These are phyloP conservation scores for Phalacrocorax carbo DNA, from an alignment of 2,113 vertebrate species.

Conservation along the genomic window DNA sequence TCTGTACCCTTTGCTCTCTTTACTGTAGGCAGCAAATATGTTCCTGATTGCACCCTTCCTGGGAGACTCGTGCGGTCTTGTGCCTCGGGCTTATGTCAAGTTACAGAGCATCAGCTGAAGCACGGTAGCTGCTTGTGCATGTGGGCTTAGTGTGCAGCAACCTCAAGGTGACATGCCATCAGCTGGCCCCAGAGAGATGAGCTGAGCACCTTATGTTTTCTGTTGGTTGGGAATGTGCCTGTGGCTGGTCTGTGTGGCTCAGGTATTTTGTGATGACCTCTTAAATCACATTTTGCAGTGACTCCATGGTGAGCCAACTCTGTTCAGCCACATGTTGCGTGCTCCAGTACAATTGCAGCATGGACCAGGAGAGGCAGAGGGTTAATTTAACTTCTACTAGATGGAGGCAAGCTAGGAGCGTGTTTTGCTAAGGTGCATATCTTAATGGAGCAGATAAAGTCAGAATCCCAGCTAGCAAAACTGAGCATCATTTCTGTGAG, in stretches of 20 bases:
- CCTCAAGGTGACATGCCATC: not conserved
- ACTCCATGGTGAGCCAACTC: not conserved
- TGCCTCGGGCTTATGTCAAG: not conserved
- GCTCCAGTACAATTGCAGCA: not conserved
- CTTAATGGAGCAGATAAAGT: not conserved
- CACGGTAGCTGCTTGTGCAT: not conserved
- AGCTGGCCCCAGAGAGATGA: rapidly evolving
- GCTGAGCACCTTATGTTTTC: not conserved
- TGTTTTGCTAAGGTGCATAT: not conserved
- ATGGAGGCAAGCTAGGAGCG: not conserved
- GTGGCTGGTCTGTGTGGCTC: not conserved
- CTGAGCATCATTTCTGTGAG: not conserved
- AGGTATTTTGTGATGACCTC: not conserved
- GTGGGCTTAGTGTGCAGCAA: not conserved
- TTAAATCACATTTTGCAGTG: not conserved
- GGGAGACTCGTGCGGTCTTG: not conserved
- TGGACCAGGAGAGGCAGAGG: not conserved
- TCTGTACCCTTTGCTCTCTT: not conserved
- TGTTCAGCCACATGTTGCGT: not conserved
- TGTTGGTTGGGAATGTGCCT: not conserved
- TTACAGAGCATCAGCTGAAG: not conserved
- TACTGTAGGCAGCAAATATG: not conserved
- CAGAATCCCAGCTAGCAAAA: not conserved
- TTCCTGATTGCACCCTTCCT: not conserved
- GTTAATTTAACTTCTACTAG: not conserved